These are phyloP conservation scores for Spongilla lacustris DNA, from an alignment of 37 sponge, comb jelly and placozoan genomes.

Conservation along the genomic window DNA sequence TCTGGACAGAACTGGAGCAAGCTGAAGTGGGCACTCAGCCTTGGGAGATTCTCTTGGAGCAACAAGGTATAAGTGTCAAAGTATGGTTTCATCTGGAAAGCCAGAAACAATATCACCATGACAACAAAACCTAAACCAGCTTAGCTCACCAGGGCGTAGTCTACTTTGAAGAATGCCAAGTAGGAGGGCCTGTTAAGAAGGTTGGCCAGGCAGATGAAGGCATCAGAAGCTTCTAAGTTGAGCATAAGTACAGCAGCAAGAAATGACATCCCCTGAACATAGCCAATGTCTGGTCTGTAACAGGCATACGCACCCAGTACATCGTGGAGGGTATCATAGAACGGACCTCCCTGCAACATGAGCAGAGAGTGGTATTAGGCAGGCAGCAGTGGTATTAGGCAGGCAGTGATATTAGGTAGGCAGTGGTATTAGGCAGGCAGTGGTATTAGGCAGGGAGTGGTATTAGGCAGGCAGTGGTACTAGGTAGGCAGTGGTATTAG, in stretches of 20 bases:
- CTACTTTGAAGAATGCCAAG: constrained; percentile 91
- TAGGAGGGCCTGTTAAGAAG: constrained; percentile 90
- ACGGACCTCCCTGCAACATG: constrained; percentile 88
- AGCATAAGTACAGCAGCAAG: constrained; percentile 95
- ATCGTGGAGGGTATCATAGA: constrained; percentile 77
- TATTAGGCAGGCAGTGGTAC: no score
- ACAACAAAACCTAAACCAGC: no score
- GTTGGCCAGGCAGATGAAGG: constrained; percentile 93
- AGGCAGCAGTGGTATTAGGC: no score
- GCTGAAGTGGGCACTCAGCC: constrained; percentile 74
- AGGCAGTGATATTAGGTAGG: no score
- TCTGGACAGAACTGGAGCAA: constrained; percentile 73
- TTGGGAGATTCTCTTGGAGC: constrained; percentile 70
- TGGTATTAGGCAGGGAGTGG: no score
- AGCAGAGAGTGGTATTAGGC: no score
- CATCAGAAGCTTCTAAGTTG: constrained; percentile 91
- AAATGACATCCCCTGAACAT: constrained; percentile 99
- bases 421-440: no score
- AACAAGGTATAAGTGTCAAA: constrained; percentile 71
- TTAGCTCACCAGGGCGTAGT: constrained; percentile 51
- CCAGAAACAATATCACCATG: background rate
- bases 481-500: no score
- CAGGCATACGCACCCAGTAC: constrained; percentile 97
- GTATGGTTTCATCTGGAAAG: constrained; percentile 81
- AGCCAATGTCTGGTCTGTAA: constrained; percentile 96